These are phyloP conservation scores for Elephas maximus DNA, from an alignment of 2,113 vertebrate genomes.

Conservation along the genomic window DNA sequence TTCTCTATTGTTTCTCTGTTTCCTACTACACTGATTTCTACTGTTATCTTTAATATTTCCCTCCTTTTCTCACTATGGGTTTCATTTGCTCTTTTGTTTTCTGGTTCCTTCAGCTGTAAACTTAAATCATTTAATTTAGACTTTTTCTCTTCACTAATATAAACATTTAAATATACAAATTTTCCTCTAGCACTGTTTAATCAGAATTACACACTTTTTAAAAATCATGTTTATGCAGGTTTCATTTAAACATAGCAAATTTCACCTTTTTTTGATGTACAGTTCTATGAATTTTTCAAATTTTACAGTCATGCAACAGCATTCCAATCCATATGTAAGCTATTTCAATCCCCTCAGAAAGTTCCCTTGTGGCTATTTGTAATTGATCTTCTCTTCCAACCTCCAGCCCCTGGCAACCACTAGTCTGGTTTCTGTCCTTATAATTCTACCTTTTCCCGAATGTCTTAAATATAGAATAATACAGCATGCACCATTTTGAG, in stretches of 20 bases:
- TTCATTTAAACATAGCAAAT: background rate
- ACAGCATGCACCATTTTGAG: background rate
- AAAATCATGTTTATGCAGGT: background rate
- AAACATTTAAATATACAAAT: background rate
- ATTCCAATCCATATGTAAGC: background rate
- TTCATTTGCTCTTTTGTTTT: background rate
- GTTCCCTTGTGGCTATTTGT: background rate
- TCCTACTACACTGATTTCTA: background rate
- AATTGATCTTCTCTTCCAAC: background rate
- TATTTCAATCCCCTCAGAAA: background rate
- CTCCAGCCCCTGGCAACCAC: background rate
- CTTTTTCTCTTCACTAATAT: background rate
- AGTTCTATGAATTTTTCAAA: background rate
- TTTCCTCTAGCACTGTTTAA: background rate
- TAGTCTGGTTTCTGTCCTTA: background rate
- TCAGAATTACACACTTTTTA: background rate
- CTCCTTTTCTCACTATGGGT: background rate
- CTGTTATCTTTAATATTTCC: background rate
- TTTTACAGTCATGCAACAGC: background rate
- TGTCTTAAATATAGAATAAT: background rate
- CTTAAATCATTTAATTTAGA: background rate
- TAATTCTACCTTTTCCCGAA: background rate
- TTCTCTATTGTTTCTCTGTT: background rate
- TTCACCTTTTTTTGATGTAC: background rate
- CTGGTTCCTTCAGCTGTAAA: background rate